These are phyloP conservation scores for Elgaria multicarinata DNA, from an alignment of 2,113 vertebrate genomes.

Conservation along the genomic window DNA sequence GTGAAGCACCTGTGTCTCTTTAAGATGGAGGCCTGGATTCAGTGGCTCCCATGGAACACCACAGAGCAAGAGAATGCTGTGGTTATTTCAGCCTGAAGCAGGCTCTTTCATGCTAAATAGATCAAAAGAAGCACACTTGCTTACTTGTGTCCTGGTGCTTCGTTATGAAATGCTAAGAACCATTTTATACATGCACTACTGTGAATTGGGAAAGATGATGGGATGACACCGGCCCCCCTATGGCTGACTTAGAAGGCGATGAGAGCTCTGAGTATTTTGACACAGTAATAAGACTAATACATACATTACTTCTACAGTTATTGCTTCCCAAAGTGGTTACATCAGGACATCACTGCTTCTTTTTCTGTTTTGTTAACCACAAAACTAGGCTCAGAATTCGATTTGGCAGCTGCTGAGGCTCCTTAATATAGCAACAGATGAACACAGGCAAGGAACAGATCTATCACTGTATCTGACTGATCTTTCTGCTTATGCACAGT, in stretches of 20 bases:
- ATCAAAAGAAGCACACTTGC: background rate
- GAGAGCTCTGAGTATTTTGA: conserved; percentile 33
- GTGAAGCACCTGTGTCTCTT: background rate
- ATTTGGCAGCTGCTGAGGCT: conserved; percentile 73
- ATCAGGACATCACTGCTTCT: conserved; percentile 61
- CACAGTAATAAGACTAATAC: conserved; percentile 33
- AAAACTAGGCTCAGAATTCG: conserved; percentile 70
- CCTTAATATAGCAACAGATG: conserved; percentile 75
- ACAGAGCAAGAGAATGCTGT: background rate
- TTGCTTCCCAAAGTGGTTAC: conserved; percentile 54
- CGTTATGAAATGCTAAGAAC: background rate
- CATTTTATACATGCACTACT: background rate
- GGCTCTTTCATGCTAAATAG: background rate
- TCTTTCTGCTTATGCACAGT: conserved; percentile 79
- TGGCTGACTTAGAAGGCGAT: background rate
- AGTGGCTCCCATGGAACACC: background rate
- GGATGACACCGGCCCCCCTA: background rate
- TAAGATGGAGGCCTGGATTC: background rate
- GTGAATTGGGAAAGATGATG: conserved; percentile 23
- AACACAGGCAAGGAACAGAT: conserved; percentile 78
- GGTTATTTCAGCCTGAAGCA: conserved; percentile 4
- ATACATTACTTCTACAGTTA: conserved; percentile 46
- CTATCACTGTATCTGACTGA: conserved; percentile 80
- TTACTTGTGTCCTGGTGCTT: background rate
- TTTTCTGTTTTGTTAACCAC: conserved; percentile 63